These are phyloP conservation scores for Cygnus olor DNA, from an alignment of 2,797 vertebrate genomes.

Conservation along the genomic window DNA sequence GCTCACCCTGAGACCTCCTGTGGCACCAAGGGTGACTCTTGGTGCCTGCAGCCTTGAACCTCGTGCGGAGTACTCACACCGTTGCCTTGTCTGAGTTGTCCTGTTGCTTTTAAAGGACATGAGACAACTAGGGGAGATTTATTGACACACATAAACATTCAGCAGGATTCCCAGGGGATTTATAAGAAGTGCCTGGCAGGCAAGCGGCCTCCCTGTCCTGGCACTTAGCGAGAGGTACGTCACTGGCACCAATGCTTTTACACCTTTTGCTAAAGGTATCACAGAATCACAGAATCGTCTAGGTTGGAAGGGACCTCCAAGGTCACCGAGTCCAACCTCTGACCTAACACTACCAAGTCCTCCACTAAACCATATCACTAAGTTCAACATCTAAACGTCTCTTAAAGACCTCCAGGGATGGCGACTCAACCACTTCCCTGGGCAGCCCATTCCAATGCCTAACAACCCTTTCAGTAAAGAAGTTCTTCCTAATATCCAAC, in stretches of 20 bases:
- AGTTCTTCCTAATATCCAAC: no score
- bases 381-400: no score
- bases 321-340: no score
- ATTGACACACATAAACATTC: slow-evolving; percentile 34
- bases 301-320: no score
- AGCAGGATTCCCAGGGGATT: not conserved
- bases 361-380: no score
- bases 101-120: slow-evolving; percentile 29
- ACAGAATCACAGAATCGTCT: no score
- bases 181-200: slow-evolving; percentile 8
- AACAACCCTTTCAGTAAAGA: no score
- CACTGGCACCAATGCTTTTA: not conserved
- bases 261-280: not conserved
- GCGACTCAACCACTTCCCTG: no score
- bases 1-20: not conserved
- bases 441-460: no score
- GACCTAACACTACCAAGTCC: no score
- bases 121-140: slow-evolving; percentile 4
- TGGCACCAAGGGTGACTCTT: not conserved
- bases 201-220: not conserved
- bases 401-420: no score
- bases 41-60: not conserved
- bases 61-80: not conserved
- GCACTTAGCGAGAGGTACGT: not conserved
- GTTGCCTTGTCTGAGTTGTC: not conserved